phyloP scores from a whole-genome alignment of 1,140 invertebrate genomes.

The Drosophila aff. region DNA sequence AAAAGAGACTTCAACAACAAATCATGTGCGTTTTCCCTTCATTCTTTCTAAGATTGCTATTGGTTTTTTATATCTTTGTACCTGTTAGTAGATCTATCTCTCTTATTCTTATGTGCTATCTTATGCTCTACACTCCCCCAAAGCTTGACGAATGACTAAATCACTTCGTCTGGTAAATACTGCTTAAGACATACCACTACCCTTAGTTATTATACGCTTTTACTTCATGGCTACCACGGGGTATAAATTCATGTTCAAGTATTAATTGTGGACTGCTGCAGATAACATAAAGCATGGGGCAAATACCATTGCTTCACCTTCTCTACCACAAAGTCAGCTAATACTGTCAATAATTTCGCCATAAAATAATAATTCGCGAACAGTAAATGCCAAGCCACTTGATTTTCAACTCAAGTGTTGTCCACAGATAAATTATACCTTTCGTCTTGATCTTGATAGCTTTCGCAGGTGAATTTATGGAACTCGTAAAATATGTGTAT shows the following conservation, averaged over 20 bases:
- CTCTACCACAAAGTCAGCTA: neutral
- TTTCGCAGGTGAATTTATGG: neutral
- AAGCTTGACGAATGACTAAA: neutral
- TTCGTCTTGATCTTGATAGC: constrained; percentile 1
- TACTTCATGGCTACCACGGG: too few species aligned
- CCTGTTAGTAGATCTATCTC: too few species aligned
- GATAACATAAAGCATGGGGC: neutral
- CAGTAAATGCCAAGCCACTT: neutral
- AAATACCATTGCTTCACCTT: neutral
- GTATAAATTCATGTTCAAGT: neutral
- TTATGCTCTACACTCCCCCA: neutral
- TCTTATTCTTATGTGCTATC: too few species aligned
- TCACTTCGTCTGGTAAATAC: neutral
- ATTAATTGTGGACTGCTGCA: neutral
- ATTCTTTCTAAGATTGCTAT: neutral
- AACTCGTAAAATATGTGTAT: neutral
- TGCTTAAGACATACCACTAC: neutral
- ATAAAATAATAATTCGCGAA: neutral
- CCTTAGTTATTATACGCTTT: neutral
- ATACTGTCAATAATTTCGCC: neutral
- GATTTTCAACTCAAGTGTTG: constrained; percentile 11
- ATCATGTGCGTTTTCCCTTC: neutral
- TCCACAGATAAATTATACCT: neutral
- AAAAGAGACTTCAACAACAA: neutral
- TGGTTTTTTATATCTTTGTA: too few species aligned